A percentile compares a stretch with the other conserved stretches of the same genome.
Conservation (phyloP, 2,113 vertebrate genomes). For the Cololabis saira region DNA sequence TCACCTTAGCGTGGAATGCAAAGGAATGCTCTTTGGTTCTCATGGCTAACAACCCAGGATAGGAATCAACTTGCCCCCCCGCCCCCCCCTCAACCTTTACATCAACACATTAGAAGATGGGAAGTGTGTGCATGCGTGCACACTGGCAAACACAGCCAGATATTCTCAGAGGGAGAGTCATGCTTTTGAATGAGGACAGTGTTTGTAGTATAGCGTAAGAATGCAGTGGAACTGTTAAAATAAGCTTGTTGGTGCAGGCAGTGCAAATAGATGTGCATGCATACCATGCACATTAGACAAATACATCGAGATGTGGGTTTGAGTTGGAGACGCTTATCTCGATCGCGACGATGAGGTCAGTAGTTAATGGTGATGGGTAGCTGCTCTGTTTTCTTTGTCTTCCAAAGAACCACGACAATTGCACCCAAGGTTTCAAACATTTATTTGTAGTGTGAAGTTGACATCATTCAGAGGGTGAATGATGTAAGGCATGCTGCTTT, state of each 20-base stretch:
- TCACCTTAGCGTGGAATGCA: conserved; percentile 64
- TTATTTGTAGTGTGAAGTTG: too few relatives aligned
- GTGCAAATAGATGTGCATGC: conserved; percentile 7
- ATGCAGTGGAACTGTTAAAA: conserved; percentile 65
- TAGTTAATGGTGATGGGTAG: not conserved
- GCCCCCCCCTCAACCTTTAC: not conserved
- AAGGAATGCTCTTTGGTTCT: conserved; percentile 60
- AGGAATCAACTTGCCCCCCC: conserved; percentile 64
- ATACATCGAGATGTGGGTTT: conserved; percentile 13
- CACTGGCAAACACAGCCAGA: conserved; percentile 26
- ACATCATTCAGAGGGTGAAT: too few relatives aligned
- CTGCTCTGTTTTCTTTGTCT: too few relatives aligned
- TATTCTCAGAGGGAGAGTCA: conserved; percentile 39
- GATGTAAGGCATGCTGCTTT: too few relatives aligned
- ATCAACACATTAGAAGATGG: conserved; percentile 23
- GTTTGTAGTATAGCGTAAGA: conserved; percentile 26
- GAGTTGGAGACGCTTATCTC: conserved; percentile 4
- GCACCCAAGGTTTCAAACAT: too few relatives aligned
- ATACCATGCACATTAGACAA: not conserved
- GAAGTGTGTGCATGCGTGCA: conserved; percentile 7
- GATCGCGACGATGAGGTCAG: not conserved
- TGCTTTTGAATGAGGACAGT: conserved; percentile 25
- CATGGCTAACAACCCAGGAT: conserved; percentile 54
- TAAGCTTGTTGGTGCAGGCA: conserved; percentile 49
- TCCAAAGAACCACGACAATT: too few relatives aligned